Evolutionary conservation across 2,888 invertebrate species (phyloP).

Genomic region (Thera britannica): DNA sequence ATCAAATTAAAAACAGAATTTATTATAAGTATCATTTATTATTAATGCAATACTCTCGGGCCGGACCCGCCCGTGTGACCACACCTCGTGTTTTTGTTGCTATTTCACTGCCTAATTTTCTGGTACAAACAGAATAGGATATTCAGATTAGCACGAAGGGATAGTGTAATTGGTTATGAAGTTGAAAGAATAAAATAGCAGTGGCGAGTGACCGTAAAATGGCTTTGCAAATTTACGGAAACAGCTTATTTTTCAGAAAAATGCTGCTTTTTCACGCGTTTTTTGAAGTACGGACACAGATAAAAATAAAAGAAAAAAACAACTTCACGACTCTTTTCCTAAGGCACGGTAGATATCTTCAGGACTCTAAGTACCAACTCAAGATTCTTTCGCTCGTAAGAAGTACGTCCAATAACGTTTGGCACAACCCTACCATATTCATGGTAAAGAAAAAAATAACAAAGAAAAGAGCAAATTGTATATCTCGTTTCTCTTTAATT

Average conservation of each 20-base stretch:
- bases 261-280: too few relatives aligned
- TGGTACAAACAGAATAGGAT: constrained; percentile 76
- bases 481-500: neutral
- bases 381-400: too few relatives aligned
- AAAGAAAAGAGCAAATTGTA: too few relatives aligned
- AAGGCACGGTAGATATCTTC: too few relatives aligned
- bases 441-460: too few relatives aligned
- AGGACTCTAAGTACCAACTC: too few relatives aligned
- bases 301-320: too few relatives aligned
- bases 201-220: constrained; percentile 31
- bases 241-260: neutral
- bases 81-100: constrained; percentile 70
- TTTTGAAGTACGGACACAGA: too few relatives aligned
- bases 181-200: constrained; percentile 57
- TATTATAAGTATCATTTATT: constrained; percentile 79
- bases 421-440: too few relatives aligned
- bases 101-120: constrained; percentile 67
- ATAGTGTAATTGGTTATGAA: constrained; percentile 63
- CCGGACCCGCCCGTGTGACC: constrained; percentile 58
- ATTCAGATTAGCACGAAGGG: constrained; percentile 74
- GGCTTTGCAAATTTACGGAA: constrained; percentile 16
- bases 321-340: too few relatives aligned
- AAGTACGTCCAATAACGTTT: too few relatives aligned
- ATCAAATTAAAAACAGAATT: constrained; percentile 82
- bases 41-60: constrained; percentile 68